Evolutionary conservation across 2,113 vertebrate species (phyloP).

Genomic region (Crotalus viridis): DNA sequence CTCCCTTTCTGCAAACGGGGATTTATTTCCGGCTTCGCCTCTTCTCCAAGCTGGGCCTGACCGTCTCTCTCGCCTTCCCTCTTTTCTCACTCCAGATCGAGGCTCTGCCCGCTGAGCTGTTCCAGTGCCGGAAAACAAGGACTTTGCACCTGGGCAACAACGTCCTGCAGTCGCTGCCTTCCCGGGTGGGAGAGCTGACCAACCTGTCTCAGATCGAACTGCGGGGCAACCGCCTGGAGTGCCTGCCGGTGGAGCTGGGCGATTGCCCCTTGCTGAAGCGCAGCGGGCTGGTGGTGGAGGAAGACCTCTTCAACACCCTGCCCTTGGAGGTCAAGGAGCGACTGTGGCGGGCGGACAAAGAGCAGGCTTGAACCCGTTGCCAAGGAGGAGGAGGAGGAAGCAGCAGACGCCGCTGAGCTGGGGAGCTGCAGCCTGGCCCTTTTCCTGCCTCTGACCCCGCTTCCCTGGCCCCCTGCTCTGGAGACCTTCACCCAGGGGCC

Average conservation of each 20-base stretch:
- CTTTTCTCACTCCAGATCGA: conserved; percentile 78
- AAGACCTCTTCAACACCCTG: conserved; percentile 92
- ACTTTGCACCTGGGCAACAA: conserved; percentile 94
- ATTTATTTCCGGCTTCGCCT: too few species aligned
- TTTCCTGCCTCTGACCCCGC: conserved; percentile 4
- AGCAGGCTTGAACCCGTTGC: conserved; percentile 78
- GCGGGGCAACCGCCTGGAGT: conserved; percentile 90
- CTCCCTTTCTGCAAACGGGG: neutral
- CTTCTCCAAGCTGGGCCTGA: neutral
- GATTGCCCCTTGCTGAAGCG: conserved; percentile 90
- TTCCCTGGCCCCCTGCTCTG: conserved; percentile 25
- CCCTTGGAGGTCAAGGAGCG: conserved; percentile 92
- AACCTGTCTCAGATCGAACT: conserved; percentile 92
- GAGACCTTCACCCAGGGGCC: conserved; percentile 42
- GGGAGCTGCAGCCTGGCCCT: neutral
- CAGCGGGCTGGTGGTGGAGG: conserved; percentile 90
- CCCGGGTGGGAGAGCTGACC: conserved; percentile 88
- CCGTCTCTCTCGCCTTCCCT: neutral
- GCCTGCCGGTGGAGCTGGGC: conserved; percentile 91
- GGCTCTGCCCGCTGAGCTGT: conserved; percentile 89
- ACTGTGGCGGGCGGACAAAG: conserved; percentile 91
- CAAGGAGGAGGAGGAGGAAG: neutral
- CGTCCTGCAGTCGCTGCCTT: conserved; percentile 86
- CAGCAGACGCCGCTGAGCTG: neutral
- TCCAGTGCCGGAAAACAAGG: conserved; percentile 94